Percentiles rank a stretch among this genome's conserved stretches.
These are phyloP conservation scores for Ptyas mucosa DNA, from an alignment of 2,113 vertebrate genomes.

Conservation along the genomic window DNA sequence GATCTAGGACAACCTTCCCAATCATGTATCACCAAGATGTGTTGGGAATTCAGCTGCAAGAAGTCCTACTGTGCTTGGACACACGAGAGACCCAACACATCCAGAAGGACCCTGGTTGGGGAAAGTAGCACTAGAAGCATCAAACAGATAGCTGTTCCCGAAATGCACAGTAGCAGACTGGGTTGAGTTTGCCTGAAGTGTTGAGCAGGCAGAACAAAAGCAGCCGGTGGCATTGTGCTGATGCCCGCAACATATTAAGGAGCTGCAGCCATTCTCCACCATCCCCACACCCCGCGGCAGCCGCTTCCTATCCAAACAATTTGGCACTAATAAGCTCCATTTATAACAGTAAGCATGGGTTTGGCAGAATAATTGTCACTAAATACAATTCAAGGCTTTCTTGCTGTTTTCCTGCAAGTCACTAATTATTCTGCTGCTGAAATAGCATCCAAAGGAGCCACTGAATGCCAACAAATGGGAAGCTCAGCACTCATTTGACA, in stretches of 20 bases:
- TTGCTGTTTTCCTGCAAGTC: conserved; percentile 71
- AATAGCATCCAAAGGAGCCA: conserved; percentile 71
- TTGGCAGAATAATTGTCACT: conserved; percentile 76
- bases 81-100: background rate
- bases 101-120: background rate
- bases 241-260: conserved; percentile 54
- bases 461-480: conserved; percentile 69
- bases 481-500: conserved; percentile 58
- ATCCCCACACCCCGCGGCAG: conserved; percentile 60
- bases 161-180: background rate
- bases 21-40: background rate
- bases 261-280: conserved; percentile 68
- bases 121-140: background rate
- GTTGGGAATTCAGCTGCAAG: background rate
- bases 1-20: background rate
- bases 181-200: background rate
- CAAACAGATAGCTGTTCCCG: accelerated
- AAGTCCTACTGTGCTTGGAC: background rate
- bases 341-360: conserved; percentile 76
- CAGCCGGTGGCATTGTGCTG: conserved; percentile 61
- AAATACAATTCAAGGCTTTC: conserved; percentile 76
- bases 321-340: conserved; percentile 77
- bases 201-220: background rate
- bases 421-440: conserved; percentile 75
- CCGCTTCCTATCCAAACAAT: conserved; percentile 78